Conservation (phyloP, 2,113 vertebrate genomes). For the Perca fluviatilis region DNA sequence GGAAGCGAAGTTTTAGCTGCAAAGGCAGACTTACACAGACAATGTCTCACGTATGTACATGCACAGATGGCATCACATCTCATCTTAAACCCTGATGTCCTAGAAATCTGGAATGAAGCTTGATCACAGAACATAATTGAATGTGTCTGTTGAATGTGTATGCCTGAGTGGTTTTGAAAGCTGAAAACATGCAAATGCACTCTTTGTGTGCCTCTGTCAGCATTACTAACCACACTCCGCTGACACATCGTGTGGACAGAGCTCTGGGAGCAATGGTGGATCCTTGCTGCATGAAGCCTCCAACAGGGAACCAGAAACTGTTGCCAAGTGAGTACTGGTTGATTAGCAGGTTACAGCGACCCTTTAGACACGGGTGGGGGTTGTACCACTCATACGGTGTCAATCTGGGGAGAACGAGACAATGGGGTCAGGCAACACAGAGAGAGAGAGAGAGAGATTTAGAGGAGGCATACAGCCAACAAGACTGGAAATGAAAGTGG, state of each 20-base stretch:
- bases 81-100: conserved; percentile 8
- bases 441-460: background rate
- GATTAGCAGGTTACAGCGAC: conserved; percentile 93
- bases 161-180: background rate
- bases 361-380: conserved; percentile 95
- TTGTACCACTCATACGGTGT: conserved; percentile 99
- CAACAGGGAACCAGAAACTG: conserved; percentile 98
- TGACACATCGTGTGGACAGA: conserved; percentile 96
- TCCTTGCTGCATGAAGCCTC: conserved; percentile 99
- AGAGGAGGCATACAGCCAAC: background rate
- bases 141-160: background rate
- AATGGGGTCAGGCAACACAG: conserved; percentile 17
- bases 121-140: conserved; percentile 7
- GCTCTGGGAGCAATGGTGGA: conserved; percentile 98
- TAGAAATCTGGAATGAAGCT: conserved; percentile 2
- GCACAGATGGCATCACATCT: conserved; percentile 3
- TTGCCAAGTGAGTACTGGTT: conserved; percentile 98
- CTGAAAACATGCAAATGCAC: conserved; percentile 11
- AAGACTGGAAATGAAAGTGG: background rate
- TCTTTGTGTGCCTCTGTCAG: background rate
- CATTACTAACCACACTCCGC: conserved; percentile 94
- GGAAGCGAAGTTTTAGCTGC: conserved; percentile 30
- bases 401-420: conserved; percentile 81
- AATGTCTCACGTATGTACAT: conserved; percentile 8
- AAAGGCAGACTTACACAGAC: conserved; percentile 35